phyloP scores from a whole-genome alignment of 2,888 invertebrate species.

The Cacoxenus indagator region DNA sequence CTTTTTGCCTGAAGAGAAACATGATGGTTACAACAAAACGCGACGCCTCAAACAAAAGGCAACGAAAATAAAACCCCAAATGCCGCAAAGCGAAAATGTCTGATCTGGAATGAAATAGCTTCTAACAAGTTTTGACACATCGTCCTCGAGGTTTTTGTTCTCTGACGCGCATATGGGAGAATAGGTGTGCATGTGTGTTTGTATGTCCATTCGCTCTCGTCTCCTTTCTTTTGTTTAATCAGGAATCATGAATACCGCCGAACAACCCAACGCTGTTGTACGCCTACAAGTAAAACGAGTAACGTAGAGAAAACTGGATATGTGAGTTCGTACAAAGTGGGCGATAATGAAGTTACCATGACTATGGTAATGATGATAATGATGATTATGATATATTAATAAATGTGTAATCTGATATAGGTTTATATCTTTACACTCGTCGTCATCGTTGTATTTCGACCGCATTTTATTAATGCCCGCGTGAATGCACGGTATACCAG shows the following conservation, averaged over 20 bases:
- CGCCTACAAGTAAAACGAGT: no score
- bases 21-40: neutral
- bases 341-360: no score
- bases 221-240: constrained; percentile 12
- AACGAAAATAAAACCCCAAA: constrained; percentile 35
- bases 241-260: neutral
- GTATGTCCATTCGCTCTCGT: neutral
- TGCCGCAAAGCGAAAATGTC: neutral
- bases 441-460: constrained; percentile 46
- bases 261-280: no score
- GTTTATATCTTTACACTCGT: constrained; percentile 53
- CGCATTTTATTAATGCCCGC: constrained; percentile 53
- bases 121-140: constrained; percentile 25
- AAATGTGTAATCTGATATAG: constrained; percentile 57
- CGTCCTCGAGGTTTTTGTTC: neutral
- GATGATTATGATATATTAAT: constrained; percentile 58
- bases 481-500: no score
- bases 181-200: neutral
- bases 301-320: neutral
- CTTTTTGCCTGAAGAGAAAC: neutral
- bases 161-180: neutral
- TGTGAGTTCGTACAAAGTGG: neutral
- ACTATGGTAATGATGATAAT: neutral
- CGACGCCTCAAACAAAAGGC: constrained; percentile 20
- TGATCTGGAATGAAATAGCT: neutral